Conservation (phyloP, 2,888 invertebrate genomes). For the Euphydryas editha region DNA sequence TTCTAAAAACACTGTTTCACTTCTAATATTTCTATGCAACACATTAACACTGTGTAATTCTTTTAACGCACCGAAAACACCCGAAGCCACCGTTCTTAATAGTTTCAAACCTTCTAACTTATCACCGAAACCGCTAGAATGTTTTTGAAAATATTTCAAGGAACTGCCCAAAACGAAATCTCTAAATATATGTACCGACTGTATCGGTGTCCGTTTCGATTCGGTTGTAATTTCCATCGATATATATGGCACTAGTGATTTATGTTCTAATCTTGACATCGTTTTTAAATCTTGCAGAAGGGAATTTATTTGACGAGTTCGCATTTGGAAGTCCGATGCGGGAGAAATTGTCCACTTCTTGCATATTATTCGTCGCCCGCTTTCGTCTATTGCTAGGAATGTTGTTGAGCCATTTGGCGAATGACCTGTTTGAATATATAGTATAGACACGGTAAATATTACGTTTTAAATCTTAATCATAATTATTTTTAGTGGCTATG, state of each 20-base stretch:
- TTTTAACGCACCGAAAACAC: slow-evolving; percentile 89
- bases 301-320: slow-evolving; percentile 84
- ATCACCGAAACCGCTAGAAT: slow-evolving; percentile 55
- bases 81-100: slow-evolving; percentile 87
- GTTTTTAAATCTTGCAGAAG: slow-evolving; percentile 92
- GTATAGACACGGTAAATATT: no score
- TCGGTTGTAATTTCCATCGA: slow-evolving; percentile 88
- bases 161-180: slow-evolving; percentile 85
- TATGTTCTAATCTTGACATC: slow-evolving; percentile 87
- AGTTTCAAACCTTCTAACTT: slow-evolving; percentile 65
- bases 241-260: slow-evolving; percentile 89
- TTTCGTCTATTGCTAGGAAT: slow-evolving; percentile 90
- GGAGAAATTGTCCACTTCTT: slow-evolving; percentile 89
- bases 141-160: slow-evolving; percentile 59
- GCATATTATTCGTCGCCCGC: slow-evolving; percentile 88
- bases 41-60: slow-evolving; percentile 92
- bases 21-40: slow-evolving; percentile 91
- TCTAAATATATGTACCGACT: slow-evolving; percentile 87
- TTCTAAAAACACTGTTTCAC: slow-evolving; percentile 89
- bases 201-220: slow-evolving; percentile 59
- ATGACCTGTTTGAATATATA: slow-evolving; percentile 84
- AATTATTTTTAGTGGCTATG: no score
- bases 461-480: no score
- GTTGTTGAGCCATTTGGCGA: slow-evolving; percentile 89
- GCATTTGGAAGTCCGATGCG: slow-evolving; percentile 66